Evolutionary conservation across 2,888 invertebrate species (phyloP), one percentile per base, ranked within the genome.

Genomic region (Drosophila leonis): DNA sequence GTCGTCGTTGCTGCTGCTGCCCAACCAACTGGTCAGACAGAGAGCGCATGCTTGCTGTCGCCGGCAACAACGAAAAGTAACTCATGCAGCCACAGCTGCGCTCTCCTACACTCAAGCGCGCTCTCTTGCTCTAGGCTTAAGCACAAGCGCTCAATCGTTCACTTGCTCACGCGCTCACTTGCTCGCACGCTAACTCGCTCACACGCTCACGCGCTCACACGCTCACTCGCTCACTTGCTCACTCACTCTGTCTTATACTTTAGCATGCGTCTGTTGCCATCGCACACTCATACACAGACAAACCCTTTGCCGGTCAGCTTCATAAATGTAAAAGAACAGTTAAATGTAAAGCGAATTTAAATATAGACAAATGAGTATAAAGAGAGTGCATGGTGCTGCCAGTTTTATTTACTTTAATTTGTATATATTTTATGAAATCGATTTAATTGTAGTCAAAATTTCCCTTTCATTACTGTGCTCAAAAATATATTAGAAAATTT

Each of bases 1-100:
- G 41, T 7, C 15, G 37, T 37, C 46, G 46, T 46, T 54, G 20
- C 51, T 20, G 18, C 54, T 27, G 12, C 31, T 10, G 20, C 52
- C 56, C 68, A 79, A 72, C 42, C 72, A 52, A 67, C 49, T 76
- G 77, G 77, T 42, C 83, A 82, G 85, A 84, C 74, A 89, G 88
- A 77, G 84, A 89, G 85, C 88, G 84, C 84, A 89, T 87, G 84
- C 88, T 84, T 89, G 85, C 80, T 84, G 83, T 84, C 73, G 85
- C 89, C 77, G 80, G 77, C 64, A 66, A 49, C 37, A 18, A 39
- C 18, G 31, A 29, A 20, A 71, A 46, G 52, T 60, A 66, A 76
- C 77, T 77, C 52, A 59, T 51, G 4, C 48, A 51, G 41, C 18
- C 54, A 42, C 63, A 67, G 41, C 18, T 39, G 46, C 54, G 56